Evolutionary conservation across 2,797 vertebrate species (phyloP).

Genomic region (Lemur catta): DNA sequence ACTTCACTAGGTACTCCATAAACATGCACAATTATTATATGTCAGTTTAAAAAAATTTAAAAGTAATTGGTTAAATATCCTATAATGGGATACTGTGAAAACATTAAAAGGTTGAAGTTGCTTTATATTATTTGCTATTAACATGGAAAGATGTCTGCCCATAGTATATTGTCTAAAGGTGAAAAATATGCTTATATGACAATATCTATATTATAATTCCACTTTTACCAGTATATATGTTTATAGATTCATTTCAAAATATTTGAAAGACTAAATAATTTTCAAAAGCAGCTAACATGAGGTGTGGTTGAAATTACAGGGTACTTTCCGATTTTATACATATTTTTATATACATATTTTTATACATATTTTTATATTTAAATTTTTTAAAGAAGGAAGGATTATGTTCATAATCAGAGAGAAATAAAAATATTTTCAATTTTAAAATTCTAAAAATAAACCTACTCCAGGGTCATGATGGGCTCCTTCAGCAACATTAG

Average conservation of each 20-base stretch:
- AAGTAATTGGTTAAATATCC: background rate
- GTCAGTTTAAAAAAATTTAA: background rate
- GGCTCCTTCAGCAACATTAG: background rate
- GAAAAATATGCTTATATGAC: background rate
- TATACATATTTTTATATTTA: background rate
- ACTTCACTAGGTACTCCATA: background rate
- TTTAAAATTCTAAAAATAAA: background rate
- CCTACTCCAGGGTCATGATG: background rate
- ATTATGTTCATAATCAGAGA: background rate
- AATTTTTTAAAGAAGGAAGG: background rate
- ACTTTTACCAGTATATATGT: background rate
- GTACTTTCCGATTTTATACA: background rate
- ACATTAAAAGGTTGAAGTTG: background rate
- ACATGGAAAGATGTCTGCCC: background rate
- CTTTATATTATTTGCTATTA: background rate
- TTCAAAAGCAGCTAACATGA: background rate
- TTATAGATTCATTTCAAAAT: background rate
- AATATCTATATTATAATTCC: background rate
- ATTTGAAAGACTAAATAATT: background rate
- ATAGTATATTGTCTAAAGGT: background rate
- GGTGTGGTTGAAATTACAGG: background rate
- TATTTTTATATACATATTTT: background rate
- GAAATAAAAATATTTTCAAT: background rate
- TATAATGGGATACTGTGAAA: background rate
- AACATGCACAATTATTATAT: background rate